These are phyloP conservation scores for Sesia apiformis DNA, from an alignment of 2,888 invertebrate genomes.

Conservation along the genomic window DNA sequence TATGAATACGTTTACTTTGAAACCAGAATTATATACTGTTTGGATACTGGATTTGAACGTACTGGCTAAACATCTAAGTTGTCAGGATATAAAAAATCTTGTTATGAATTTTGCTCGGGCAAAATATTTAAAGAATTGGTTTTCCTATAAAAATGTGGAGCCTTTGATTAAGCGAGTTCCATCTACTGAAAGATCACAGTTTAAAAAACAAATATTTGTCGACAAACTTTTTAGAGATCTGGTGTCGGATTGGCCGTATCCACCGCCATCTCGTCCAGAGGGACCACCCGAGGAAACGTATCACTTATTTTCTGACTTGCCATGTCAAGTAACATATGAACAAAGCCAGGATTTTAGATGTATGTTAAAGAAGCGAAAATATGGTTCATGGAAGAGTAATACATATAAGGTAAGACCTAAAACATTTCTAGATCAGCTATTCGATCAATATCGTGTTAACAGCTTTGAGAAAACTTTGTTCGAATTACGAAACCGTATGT, in stretches of 20 bases:
- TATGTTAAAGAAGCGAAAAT: background rate
- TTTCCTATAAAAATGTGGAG: conserved; percentile 34
- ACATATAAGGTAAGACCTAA: background rate
- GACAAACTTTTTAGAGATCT: conserved; percentile 25
- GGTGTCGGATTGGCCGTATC: conserved; percentile 28
- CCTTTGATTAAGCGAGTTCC: conserved; percentile 31
- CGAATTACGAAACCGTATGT: conserved; percentile 31
- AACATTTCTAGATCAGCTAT: conserved; percentile 34
- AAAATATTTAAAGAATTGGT: conserved; percentile 27
- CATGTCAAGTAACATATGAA: background rate
- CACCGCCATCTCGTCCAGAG: conserved; percentile 11
- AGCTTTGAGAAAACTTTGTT: conserved; percentile 34
- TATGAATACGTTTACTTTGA: conserved; percentile 28
- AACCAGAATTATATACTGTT: conserved; percentile 34
- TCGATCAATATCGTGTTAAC: conserved; percentile 37
- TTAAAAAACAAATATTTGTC: conserved; percentile 38
- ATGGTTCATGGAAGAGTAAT: no score
- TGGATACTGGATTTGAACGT: conserved; percentile 30
- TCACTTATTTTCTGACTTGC: background rate
- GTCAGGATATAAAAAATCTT: conserved; percentile 32
- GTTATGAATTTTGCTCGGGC: conserved; percentile 30
- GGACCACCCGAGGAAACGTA: background rate
- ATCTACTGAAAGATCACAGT: conserved; percentile 19
- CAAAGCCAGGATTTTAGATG: no score
- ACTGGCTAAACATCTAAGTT: conserved; percentile 25